Evolutionary conservation across 2,113 vertebrate species (phyloP).

Genomic region (Gavialis gangeticus): DNA sequence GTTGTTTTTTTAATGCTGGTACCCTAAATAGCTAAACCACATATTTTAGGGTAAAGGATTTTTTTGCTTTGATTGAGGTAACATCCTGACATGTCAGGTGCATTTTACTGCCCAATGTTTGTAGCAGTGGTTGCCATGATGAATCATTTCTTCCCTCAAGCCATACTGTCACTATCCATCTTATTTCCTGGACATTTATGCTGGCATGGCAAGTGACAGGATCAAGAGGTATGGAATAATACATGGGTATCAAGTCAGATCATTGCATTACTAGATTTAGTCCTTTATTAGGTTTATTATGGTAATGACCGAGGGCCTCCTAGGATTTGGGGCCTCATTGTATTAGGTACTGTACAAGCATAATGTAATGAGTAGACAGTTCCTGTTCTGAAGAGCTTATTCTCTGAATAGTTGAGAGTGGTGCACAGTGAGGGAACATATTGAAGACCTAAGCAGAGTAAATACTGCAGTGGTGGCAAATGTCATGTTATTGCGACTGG

Average conservation of each 20-base stretch:
- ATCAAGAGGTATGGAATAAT: neutral
- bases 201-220: neutral
- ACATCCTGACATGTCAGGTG: neutral
- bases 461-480: too few species aligned
- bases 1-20: neutral
- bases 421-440: too few species aligned
- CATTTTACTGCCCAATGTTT: slow-evolving; percentile 10
- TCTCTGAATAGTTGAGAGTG: too few species aligned
- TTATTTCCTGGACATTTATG: neutral
- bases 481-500: too few species aligned
- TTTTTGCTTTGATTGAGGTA: neutral
- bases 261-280: neutral
- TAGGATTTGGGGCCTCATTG: neutral
- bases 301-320: neutral
- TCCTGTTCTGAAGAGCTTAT: too few species aligned
- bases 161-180: neutral
- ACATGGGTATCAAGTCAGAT: neutral
- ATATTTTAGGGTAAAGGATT: neutral
- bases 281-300: neutral
- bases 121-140: slow-evolving; percentile 18
- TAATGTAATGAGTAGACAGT: too few species aligned
- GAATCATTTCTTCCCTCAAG: slow-evolving; percentile 19
- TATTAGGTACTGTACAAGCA: neutral
- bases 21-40: neutral
- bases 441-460: too few species aligned